Base-by-base conservation (phyloP, 2,888 invertebrate species). In the Cheilosia pagana region DNA sequence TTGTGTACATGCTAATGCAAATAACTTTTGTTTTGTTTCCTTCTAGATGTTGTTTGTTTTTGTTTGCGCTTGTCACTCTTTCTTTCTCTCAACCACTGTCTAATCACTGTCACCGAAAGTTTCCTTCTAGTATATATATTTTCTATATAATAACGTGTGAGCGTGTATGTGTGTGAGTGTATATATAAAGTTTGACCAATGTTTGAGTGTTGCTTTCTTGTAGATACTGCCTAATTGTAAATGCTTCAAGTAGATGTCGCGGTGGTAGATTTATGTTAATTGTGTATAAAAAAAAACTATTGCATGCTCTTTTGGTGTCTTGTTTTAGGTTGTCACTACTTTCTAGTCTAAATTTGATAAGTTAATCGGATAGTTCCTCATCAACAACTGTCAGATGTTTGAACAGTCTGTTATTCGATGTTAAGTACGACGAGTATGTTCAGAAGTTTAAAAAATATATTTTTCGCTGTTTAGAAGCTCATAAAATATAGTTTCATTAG, bases 1-100 rank as follows among this genome's bases (percentile, higher is more conserved):
- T 95, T 92, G 92, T 92, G 89, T n/a, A 79, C 23, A 74, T 65
- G 57, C 55, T 85, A 85, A 68, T 81, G 12, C 52, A 63, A 65
- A 55, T 62, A 55, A 48, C 28, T 25, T 70, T 75, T 12, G 10
- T 19, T 62, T 60, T 77, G 86, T 87, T 87, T 81, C 81, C 86
- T 88, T 86, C 87, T 87, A 78, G 82, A 60, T 86, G 48, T 86
- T 85, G 75, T 77, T 79, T 68, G 21, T 67, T 75, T 76, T 85
- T 39, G 35, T 53, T 81, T 82, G 12, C 43, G 57, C 45, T 48
- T 81, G 23, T 52, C 43, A 60, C 59, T 71, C n/a, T 77, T 52
- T 53, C 63, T 53, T 53, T 62, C 76, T 31, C 53, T 77, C 43
- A 68, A 71, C 76, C 70, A 76, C 60, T 21, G 39, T 50, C 19